Evolutionary conservation across 2,113 vertebrate genomes (phyloP).

Genomic region (Seriola rivoliana): DNA sequence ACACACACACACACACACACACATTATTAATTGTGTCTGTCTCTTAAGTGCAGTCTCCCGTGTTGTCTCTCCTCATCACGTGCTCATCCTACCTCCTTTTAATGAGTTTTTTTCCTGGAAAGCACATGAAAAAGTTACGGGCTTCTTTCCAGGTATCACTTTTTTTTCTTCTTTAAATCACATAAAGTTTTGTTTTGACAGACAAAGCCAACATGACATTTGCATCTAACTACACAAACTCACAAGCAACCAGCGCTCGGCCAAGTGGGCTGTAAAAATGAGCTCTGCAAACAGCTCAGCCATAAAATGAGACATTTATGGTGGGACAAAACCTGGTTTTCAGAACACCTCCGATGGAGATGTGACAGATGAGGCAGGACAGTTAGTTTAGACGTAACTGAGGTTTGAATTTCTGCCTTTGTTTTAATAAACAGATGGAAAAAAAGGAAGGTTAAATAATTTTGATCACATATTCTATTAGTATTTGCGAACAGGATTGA

Average conservation of each 20-base stretch:
- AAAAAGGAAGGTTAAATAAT: not conserved
- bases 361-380: not conserved
- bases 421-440: not conserved
- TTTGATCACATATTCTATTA: not conserved
- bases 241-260: not conserved
- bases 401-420: conserved; percentile 12
- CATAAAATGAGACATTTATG: conserved; percentile 73
- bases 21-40: no score
- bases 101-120: conserved; percentile 28
- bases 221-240: not conserved
- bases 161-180: not conserved
- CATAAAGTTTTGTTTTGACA: conserved; percentile 34
- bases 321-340: not conserved
- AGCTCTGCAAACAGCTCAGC: conserved; percentile 57
- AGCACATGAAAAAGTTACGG: not conserved
- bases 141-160: not conserved
- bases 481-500: not conserved
- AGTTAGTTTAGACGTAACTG: not conserved
- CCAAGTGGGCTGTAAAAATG: conserved; percentile 48
- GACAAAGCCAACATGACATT: not conserved
- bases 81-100: not conserved
- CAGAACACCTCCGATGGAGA: not conserved
- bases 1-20: no score
- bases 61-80: not conserved
- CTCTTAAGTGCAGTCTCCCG: not conserved